Conservation (phyloP, 2,113 vertebrate genomes). For the Eulacestoma nigropectus region DNA sequence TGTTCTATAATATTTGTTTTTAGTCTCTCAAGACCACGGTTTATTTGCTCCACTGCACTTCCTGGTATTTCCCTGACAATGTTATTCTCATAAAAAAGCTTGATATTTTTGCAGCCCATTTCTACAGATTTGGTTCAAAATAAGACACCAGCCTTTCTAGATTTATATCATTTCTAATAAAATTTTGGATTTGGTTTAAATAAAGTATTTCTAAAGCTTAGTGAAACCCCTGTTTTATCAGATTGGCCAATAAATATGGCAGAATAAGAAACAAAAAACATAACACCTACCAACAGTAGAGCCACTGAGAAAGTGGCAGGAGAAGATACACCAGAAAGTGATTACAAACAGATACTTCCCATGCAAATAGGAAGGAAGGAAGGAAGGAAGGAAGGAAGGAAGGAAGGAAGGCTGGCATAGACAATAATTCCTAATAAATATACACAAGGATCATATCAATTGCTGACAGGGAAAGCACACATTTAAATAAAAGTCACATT, state of each 20-base stretch:
- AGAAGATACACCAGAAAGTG: neutral
- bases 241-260: neutral
- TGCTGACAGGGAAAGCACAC: neutral
- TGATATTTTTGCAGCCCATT: neutral
- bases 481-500: neutral
- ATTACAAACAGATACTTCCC: neutral
- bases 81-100: neutral
- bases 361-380: neutral
- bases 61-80: neutral
- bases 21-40: neutral
- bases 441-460: neutral
- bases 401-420: neutral
- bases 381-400: neutral
- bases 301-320: neutral
- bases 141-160: neutral
- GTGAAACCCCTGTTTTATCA: neutral
- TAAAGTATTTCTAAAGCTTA: neutral
- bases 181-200: neutral
- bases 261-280: neutral
- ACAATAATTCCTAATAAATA: neutral
- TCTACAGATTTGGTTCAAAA: neutral
- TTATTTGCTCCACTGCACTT: neutral
- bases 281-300: neutral
- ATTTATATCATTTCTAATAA: neutral
- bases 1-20: neutral